Percentiles rank a stretch among this genome's conserved stretches.
Conservation (phyloP, 2,113 vertebrate species). For the Eulemur rufifrons region DNA sequence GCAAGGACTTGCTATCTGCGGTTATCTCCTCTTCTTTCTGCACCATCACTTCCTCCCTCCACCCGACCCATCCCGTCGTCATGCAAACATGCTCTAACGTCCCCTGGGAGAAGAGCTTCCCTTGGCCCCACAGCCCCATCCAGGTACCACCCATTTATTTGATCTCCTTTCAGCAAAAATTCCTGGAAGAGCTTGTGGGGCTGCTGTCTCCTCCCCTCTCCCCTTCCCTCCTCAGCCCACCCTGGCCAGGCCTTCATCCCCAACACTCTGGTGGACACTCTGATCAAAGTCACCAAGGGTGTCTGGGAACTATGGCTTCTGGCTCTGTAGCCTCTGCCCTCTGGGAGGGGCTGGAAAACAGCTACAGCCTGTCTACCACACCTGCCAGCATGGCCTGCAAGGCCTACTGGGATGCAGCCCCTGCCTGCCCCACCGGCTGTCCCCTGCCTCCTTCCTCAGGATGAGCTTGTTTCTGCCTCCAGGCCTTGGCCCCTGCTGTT, state of each 20-base stretch:
- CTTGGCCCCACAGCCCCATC: fast-evolving
- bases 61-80: fast-evolving
- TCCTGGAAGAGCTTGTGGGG: neutral
- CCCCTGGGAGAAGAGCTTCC: neutral
- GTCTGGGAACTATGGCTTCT: neutral
- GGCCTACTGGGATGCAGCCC: neutral
- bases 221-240: neutral
- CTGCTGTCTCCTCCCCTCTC: neutral
- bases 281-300: neutral
- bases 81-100: neutral
- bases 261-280: neutral
- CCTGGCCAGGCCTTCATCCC: fast-evolving
- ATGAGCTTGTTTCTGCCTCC: too few species aligned
- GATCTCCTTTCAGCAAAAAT: neutral
- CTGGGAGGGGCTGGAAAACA: neutral
- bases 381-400: neutral
- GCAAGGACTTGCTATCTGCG: neutral
- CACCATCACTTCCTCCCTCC: neutral
- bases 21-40: neutral
- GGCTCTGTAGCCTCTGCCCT: neutral
- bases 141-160: neutral
- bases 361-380: fast-evolving
- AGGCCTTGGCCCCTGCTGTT: neutral
- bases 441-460: neutral
- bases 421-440: neutral